Percentiles rank a stretch among this genome's conserved stretches.
phyloP scores from a whole-genome alignment of 2,113 vertebrate genomes.

The Catharus bicknelli region DNA sequence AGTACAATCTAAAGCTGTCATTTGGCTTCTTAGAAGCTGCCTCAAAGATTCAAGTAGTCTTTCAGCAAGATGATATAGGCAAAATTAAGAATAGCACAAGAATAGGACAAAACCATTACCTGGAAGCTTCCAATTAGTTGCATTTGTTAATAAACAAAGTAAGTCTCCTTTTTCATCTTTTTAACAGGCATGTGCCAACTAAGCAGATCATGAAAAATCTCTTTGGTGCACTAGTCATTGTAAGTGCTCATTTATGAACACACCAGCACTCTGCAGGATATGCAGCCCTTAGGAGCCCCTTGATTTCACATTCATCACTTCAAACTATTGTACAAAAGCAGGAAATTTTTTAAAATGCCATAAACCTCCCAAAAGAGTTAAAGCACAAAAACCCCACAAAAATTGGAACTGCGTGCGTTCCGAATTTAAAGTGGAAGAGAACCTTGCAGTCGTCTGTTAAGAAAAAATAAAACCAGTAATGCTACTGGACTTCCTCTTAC shows the following conservation, averaged over 20 bases:
- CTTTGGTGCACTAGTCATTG: background rate
- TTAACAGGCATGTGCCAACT: background rate
- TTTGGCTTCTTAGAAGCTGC: background rate
- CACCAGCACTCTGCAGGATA: background rate
- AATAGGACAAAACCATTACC: background rate
- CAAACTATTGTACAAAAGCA: background rate
- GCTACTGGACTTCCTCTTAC: background rate
- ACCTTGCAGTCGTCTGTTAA: background rate
- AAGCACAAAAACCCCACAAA: background rate
- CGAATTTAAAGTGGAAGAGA: background rate
- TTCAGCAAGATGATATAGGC: background rate
- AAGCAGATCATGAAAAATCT: background rate
- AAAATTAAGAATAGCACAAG: conserved; percentile 3
- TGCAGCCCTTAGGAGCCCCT: background rate
- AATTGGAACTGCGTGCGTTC: background rate
- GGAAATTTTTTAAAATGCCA: background rate
- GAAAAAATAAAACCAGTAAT: background rate
- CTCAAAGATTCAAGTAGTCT: background rate
- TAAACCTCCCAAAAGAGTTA: background rate
- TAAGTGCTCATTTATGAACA: background rate
- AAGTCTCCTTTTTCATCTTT: background rate
- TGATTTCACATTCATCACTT: background rate
- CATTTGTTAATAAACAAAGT: background rate
- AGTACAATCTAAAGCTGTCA: conserved; percentile 21
- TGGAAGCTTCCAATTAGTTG: background rate